Percentiles rank a stretch among this genome's conserved stretches.
Evolutionary conservation across 2,797 vertebrate genomes (phyloP).

Genomic region (Sebastes baramenuke): DNA sequence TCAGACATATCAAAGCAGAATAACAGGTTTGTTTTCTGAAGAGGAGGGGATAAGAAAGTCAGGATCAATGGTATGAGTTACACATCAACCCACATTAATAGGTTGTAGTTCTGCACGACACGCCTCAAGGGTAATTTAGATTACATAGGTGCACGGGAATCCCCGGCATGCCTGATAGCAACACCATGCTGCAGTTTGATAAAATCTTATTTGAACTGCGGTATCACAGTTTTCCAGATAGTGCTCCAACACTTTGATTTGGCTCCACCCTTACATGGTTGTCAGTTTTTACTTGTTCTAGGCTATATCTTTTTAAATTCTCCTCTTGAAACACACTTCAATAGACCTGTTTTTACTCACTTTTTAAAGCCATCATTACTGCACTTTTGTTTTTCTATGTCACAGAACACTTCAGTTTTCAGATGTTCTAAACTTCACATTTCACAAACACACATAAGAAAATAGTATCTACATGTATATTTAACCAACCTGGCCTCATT

Average conservation of each 20-base stretch:
- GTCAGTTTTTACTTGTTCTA: neutral
- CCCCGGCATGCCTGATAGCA: neutral
- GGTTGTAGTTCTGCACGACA: neutral
- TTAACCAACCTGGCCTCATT: neutral
- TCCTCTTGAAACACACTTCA: neutral
- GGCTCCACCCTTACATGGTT: neutral
- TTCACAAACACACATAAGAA: neutral
- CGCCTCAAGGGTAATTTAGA: neutral
- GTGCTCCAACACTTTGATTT: neutral
- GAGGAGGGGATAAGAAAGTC: no score
- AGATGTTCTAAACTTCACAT: rapidly evolving
- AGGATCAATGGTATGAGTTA: neutral
- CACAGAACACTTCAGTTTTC: neutral
- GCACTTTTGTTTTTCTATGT: no score
- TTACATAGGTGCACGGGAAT: neutral
- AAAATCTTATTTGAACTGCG: neutral
- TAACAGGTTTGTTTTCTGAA: neutral
- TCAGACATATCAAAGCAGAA: neutral
- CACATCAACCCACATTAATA: rapidly evolving
- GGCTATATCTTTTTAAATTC: neutral
- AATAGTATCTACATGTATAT: neutral
- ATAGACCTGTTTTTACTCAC: no score
- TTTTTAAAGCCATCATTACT: no score
- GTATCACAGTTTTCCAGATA: neutral
- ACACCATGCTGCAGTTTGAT: neutral